phyloP scores from a whole-genome alignment of 2,113 vertebrate species.

The Melanocharis versteri region DNA sequence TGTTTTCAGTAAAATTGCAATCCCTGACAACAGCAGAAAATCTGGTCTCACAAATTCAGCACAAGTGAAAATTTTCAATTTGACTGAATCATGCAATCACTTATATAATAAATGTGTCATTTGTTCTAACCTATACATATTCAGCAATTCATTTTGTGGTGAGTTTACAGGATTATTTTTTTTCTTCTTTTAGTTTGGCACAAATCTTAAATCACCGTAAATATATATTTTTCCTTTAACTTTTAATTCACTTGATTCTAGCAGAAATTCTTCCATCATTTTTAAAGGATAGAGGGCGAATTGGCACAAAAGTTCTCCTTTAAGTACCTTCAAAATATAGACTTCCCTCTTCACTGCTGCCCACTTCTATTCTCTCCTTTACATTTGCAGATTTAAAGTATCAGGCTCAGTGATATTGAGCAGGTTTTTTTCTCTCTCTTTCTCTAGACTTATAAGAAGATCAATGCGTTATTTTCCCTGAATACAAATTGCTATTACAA shows the following conservation, averaged over 20 bases:
- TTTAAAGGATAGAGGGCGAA: not conserved
- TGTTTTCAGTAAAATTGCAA: not conserved
- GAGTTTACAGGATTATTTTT: not conserved
- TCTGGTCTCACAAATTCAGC: not conserved
- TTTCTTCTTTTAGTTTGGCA: not conserved
- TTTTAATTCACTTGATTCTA: not conserved
- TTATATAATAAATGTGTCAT: not conserved
- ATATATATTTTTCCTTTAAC: not conserved
- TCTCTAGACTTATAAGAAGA: not conserved
- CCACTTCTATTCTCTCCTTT: not conserved
- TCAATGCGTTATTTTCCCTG: not conserved
- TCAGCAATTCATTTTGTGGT: not conserved
- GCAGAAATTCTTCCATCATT: not conserved
- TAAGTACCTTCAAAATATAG: not conserved
- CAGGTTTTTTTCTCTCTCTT: not conserved
- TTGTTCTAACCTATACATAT: not conserved
- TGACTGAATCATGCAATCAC: not conserved
- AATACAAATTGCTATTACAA: not conserved
- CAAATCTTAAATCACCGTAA: not conserved
- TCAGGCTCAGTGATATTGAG: not conserved
- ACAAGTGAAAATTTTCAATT: not conserved
- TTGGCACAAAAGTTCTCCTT: not conserved
- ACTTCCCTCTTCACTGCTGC: not conserved
- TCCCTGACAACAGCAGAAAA: not conserved
- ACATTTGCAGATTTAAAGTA: not conserved